Conservation (phyloP, 2,797 vertebrate genomes). For the Artibeus lituratus region DNA sequence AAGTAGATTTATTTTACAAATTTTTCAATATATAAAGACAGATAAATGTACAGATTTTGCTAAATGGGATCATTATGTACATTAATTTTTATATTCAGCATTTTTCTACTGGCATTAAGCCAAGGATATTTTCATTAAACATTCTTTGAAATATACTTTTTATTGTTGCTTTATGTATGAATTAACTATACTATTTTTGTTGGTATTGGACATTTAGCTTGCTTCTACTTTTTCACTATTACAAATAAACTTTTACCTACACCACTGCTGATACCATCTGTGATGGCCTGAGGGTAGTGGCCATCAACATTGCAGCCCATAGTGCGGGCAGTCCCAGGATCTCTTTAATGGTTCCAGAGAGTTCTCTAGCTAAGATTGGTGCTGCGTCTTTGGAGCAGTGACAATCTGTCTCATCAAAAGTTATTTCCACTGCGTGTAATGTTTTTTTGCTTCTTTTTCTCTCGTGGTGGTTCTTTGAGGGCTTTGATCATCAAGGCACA, state of each 20-base stretch:
- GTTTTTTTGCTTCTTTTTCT: no score
- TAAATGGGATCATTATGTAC: neutral
- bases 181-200: neutral
- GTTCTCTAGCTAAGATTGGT: no score
- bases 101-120: slow-evolving; percentile 1
- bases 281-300: no score
- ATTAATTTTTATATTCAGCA: neutral
- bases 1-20: slow-evolving; percentile 7
- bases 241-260: neutral
- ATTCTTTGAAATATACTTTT: slow-evolving; percentile 2
- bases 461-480: no score
- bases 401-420: no score
- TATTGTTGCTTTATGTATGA: neutral
- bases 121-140: neutral
- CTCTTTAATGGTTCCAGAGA: no score
- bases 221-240: slow-evolving; percentile 3
- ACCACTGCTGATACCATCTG: no score
- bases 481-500: no score
- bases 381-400: no score
- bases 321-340: no score
- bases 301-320: no score
- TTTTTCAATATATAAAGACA: neutral
- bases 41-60: neutral
- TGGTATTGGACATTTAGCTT: neutral
- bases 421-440: no score